Base-by-base conservation (phyloP, 2,113 vertebrate species). In the Melanotaenia duboulayi region DNA sequence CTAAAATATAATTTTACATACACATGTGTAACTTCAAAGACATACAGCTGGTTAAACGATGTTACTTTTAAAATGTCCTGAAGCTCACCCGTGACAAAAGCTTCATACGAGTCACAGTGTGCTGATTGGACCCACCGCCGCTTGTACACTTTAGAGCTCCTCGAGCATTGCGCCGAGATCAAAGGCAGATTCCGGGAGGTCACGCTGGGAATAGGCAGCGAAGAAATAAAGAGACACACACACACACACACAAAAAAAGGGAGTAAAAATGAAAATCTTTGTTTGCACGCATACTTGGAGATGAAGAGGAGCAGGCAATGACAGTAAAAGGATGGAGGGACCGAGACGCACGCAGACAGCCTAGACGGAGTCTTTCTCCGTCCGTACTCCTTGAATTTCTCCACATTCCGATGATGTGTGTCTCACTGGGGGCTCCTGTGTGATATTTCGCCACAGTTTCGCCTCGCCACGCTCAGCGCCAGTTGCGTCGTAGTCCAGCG, bases 91-190 rank as follows among this genome's bases (percentile, higher is more conserved):
- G 52, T 22, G 46, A 70, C 50, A 65, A 42, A 80, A 37, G 60
- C 65, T 71, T 23, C 68, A 54, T 57, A 57, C 16, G 60, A 56
- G 66, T 74, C 72, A 48, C 65, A 42, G 51, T 42, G 70, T 4
- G 67, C 64, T 73, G 79, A 83, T 68, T 81, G 81, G 81, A 87
- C 68, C 54, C 71, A 12, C 78, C 64, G 28, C 80, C 80, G 83
- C 25, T 76, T 54, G 61, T 4, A 37, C 76, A 74, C 65, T 78
- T 19, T 3, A 54, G 10, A 54, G 70, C 74, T 61, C 74, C 78
- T 83, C 77, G 10, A 77, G 79, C 57, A 56, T 76, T 83, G 77
- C 48, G 72, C 52, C 1, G 56, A 71, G 55, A 89, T 89, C 74
- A 84, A 78, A 85, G 82, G 5, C 65, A 48, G 63, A 85, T 74